Percentiles rank a stretch among this genome's conserved stretches.
phyloP scores from a whole-genome alignment of 2,888 invertebrate species.

The Mythimna impura region DNA sequence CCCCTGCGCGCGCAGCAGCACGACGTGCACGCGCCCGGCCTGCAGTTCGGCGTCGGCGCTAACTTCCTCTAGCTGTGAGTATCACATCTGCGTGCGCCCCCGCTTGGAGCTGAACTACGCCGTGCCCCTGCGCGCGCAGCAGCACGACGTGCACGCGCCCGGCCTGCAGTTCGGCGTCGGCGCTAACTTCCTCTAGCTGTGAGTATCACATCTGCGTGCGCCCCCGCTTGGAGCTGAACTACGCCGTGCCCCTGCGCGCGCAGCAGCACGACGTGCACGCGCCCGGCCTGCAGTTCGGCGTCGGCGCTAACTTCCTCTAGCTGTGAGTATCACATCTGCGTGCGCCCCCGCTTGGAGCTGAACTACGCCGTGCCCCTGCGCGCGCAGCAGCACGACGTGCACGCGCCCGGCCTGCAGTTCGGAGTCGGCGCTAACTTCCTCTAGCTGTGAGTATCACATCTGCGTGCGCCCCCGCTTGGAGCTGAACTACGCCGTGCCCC shows the following conservation, averaged over 20 bases:
- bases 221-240: slow-evolving; percentile 98
- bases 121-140: slow-evolving; percentile 92
- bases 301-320: slow-evolving; percentile 94
- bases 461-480: too few species aligned
- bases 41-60: slow-evolving; percentile 96
- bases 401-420: slow-evolving; percentile 93
- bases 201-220: slow-evolving; percentile 74
- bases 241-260: slow-evolving; percentile 93
- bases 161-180: slow-evolving; percentile 97
- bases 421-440: slow-evolving; percentile 96
- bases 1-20: slow-evolving; percentile 91
- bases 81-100: slow-evolving; percentile 86
- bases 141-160: slow-evolving; percentile 82
- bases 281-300: slow-evolving; percentile 95
- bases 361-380: not conserved
- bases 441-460: slow-evolving; percentile 37
- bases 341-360: too few species aligned
- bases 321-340: slow-evolving; percentile 16
- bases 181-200: slow-evolving; percentile 92
- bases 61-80: slow-evolving; percentile 90
- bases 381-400: slow-evolving; percentile 88
- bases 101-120: slow-evolving; percentile 98
- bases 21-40: slow-evolving; percentile 89
- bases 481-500: too few species aligned
- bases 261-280: slow-evolving; percentile 88